Evolutionary conservation across 2,797 vertebrate genomes (phyloP).

Genomic region (Valencia hispanica): DNA sequence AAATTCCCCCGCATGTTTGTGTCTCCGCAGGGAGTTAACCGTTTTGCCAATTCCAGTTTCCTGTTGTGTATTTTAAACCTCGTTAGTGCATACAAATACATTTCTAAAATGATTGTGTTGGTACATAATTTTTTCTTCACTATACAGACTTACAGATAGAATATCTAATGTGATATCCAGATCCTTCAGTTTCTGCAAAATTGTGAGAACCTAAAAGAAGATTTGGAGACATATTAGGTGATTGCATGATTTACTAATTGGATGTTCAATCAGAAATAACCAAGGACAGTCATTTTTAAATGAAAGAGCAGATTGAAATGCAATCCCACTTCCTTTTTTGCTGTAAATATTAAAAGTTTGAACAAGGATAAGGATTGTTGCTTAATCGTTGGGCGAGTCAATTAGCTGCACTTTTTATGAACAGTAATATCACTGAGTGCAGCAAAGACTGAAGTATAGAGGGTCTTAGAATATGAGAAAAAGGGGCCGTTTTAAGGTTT

Average conservation of each 20-base stretch:
- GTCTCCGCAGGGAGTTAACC: constrained; percentile 84
- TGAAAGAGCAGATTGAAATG: neutral
- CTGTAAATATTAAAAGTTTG: neutral
- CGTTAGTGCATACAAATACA: constrained; percentile 14
- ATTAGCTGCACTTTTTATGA: neutral
- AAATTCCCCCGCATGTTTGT: constrained; percentile 80
- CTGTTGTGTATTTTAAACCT: constrained; percentile 59
- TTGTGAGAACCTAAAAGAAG: constrained; percentile 83
- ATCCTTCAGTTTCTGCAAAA: constrained; percentile 82
- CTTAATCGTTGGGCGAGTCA: too few species aligned
- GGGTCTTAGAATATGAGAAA: neutral
- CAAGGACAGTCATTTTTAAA: neutral
- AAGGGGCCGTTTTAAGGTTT: neutral
- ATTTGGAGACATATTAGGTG: constrained; percentile 15
- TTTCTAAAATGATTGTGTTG: neutral
- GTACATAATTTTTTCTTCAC: neutral
- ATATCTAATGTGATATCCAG: constrained; percentile 87
- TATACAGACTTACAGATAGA: constrained; percentile 82
- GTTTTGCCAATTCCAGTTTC: constrained; percentile 89
- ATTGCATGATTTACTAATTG: neutral
- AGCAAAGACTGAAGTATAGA: neutral
- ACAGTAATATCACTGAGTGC: neutral
- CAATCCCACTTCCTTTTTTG: neutral
- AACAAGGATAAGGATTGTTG: neutral
- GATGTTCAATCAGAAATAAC: neutral